These are phyloP conservation scores for Rhodinocichla rosea DNA, from an alignment of 2,113 vertebrate species.

Conservation along the genomic window DNA sequence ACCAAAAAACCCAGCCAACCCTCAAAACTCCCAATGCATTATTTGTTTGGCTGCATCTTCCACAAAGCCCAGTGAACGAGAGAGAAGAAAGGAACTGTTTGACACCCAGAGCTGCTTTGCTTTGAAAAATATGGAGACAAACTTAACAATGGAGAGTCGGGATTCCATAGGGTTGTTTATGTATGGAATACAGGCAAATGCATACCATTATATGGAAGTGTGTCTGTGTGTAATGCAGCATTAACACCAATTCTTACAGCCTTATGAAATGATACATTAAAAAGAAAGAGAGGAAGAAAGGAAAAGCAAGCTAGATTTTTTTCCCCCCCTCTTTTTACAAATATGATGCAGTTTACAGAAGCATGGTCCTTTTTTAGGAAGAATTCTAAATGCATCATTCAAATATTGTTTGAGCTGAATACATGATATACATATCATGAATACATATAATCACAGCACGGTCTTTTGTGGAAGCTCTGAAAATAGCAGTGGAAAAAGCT, in stretches of 20 bases:
- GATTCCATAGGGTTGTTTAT: constrained; percentile 56
- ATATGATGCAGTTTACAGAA: constrained; percentile 77
- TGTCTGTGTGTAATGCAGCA: constrained; percentile 61
- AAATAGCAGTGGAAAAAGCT: constrained; percentile 73
- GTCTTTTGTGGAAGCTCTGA: constrained; percentile 74
- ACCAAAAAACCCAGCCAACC: neutral
- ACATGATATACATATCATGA: constrained; percentile 77
- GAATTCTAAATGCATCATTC: constrained; percentile 79
- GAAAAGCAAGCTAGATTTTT: constrained; percentile 67
- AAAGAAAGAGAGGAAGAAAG: constrained; percentile 50
- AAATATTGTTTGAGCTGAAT: constrained; percentile 78
- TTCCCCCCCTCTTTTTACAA: constrained; percentile 38
- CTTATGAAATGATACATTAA: constrained; percentile 57
- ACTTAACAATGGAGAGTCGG: constrained; percentile 29
- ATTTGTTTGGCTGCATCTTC: neutral
- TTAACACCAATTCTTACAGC: constrained; percentile 62
- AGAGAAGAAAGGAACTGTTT: neutral
- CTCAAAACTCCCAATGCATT: neutral
- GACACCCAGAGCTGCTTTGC: neutral
- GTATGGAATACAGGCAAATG: constrained; percentile 55
- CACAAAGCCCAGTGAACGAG: neutral
- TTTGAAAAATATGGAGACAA: constrained; percentile 56
- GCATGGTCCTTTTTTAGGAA: constrained; percentile 73
- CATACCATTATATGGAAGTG: constrained; percentile 50
- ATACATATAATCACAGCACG: constrained; percentile 73